Evolutionary conservation across 2,888 invertebrate species (phyloP).

Genomic region (Mimumesa dahlbomi): DNA sequence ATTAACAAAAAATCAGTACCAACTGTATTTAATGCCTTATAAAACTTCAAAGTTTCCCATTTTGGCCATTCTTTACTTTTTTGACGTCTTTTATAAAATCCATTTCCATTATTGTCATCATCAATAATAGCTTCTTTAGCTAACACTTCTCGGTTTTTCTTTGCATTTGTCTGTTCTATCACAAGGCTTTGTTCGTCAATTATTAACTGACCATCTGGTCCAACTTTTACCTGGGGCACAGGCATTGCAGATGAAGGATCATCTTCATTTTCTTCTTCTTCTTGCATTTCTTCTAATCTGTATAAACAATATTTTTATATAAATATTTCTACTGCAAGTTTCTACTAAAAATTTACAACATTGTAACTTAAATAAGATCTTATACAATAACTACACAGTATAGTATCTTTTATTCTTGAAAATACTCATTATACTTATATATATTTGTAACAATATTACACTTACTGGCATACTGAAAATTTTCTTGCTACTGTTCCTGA

Average conservation of each 20-base stretch:
- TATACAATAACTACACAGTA: background rate
- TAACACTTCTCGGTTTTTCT: conserved; percentile 84
- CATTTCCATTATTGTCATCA: conserved; percentile 83
- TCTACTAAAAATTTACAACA: background rate
- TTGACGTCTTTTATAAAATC: conserved; percentile 85
- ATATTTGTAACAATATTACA: conserved; percentile 36
- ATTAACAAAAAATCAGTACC: conserved; percentile 97
- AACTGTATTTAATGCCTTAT: conserved; percentile 92
- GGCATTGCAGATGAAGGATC: conserved; percentile 82
- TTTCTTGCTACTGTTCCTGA: conserved; percentile 46
- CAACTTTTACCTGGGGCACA: conserved; percentile 92
- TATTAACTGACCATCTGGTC: conserved; percentile 91
- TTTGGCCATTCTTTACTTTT: conserved; percentile 89
- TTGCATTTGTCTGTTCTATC: conserved; percentile 87
- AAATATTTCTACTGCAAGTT: background rate
- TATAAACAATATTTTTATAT: background rate
- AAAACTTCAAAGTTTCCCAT: conserved; percentile 93
- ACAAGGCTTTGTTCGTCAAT: conserved; percentile 92
- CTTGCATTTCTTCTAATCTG: conserved; percentile 44
- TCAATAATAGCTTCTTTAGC: conserved; percentile 86
- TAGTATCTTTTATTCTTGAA: no score
- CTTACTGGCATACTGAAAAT: conserved; percentile 68
- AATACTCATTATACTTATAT: no score
- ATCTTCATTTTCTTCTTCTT: conserved; percentile 65
- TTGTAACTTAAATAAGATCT: no score